Conservation (phyloP, 2,797 vertebrate genomes). For the Macroramphosus scolopax region DNA sequence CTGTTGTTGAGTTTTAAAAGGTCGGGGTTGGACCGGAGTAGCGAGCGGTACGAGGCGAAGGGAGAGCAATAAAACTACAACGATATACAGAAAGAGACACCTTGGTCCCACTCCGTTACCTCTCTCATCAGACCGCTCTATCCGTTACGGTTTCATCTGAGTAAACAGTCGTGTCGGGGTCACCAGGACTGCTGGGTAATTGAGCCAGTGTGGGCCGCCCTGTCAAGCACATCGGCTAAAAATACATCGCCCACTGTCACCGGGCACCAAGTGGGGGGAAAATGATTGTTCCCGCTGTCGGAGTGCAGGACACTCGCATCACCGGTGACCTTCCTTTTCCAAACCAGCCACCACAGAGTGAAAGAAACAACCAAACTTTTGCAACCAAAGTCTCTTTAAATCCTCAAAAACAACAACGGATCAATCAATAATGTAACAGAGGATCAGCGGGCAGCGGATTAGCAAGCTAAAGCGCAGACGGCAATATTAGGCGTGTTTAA, state of each 20-base stretch:
- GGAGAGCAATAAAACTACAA: constrained; percentile 65
- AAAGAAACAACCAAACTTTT: constrained; percentile 40
- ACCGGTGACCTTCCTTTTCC: constrained; percentile 89
- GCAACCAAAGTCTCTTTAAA: constrained; percentile 18
- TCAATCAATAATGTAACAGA: constrained; percentile 35
- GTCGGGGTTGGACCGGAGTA: constrained; percentile 38
- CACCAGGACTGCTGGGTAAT: constrained; percentile 86
- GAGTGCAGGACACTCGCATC: constrained; percentile 80
- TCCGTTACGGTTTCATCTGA: constrained; percentile 83
- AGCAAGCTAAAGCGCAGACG: constrained; percentile 41
- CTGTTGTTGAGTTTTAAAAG: constrained; percentile 49
- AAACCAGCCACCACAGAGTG: constrained; percentile 76
- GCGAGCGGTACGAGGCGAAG: constrained; percentile 9
- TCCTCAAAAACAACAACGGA: constrained; percentile 43
- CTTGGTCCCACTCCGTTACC: constrained; percentile 78
- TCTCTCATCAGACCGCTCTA: constrained; percentile 79
- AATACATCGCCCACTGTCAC: constrained; percentile 89
- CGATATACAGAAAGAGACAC: constrained; percentile 60
- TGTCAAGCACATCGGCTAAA: constrained; percentile 86
- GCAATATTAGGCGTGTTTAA: constrained; percentile 63
- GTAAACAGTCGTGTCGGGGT: constrained; percentile 86
- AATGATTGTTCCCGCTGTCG: constrained; percentile 85
- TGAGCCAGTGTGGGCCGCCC: constrained; percentile 83
- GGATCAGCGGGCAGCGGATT: constrained; percentile 38
- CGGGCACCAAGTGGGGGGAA: constrained; percentile 83